Evolutionary conservation across 53 echinoderm and acorn worm genomes (phyloP).

Genomic region (Apostichopus leukothele): DNA sequence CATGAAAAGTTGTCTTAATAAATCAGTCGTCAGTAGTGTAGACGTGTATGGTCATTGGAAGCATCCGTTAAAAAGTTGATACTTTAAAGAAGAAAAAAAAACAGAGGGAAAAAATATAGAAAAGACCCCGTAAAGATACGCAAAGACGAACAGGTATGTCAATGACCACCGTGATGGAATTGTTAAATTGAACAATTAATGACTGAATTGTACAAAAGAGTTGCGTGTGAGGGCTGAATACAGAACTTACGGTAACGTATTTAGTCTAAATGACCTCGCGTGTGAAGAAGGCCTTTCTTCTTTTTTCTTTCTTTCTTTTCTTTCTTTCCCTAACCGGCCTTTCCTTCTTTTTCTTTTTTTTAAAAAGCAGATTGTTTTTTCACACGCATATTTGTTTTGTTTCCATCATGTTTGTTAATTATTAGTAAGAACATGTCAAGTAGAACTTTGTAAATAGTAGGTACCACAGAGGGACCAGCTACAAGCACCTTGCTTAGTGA

Average conservation of each 20-base stretch:
- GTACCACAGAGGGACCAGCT: no score
- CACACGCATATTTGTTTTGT: background rate
- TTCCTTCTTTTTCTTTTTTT: no score
- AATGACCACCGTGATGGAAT: slow-evolving; percentile 6
- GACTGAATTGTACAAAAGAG: background rate
- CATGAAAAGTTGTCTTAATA: no score
- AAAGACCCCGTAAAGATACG: background rate
- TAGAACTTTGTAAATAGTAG: no score
- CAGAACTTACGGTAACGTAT: no score
- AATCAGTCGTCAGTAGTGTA: no score
- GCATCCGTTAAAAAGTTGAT: background rate
- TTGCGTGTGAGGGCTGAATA: slow-evolving; percentile 24
- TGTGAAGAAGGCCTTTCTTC: slow-evolving; percentile 9
- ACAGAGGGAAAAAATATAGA: background rate
- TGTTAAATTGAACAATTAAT: slow-evolving; percentile 37
- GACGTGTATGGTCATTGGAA: background rate
- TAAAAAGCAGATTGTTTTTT: background rate
- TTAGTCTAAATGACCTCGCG: slow-evolving; percentile 11
- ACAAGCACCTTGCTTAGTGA: no score
- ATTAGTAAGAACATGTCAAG: background rate
- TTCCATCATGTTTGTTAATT: background rate
- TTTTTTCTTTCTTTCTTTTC: background rate
- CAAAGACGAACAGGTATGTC: background rate
- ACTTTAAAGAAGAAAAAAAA: background rate
- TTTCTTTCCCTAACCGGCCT: no score